These are phyloP conservation scores for Apantesis nais DNA, from an alignment of 2,888 invertebrate genomes.

Conservation along the genomic window DNA sequence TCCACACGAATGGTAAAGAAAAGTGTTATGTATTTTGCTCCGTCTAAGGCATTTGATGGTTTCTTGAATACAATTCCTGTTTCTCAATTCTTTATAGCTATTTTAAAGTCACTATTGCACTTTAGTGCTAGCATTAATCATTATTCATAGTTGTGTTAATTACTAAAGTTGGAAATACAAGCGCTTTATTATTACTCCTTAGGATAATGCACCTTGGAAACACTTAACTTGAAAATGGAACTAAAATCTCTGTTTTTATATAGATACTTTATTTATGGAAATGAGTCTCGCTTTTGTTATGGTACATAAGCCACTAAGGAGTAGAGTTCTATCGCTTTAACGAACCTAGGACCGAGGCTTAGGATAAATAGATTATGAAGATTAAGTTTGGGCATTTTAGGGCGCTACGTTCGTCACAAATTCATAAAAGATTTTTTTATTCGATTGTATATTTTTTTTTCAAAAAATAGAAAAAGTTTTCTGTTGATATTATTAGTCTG, in stretches of 20 bases:
- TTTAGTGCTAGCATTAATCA: background rate
- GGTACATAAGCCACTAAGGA: background rate
- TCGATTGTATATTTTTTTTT: background rate
- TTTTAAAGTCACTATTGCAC: background rate
- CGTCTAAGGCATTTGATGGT: background rate
- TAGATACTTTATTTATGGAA: background rate
- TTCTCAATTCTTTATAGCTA: background rate
- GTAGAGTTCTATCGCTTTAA: no score
- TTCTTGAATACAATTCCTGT: background rate
- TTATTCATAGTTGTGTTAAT: background rate
- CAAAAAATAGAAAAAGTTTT: background rate
- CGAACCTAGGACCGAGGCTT: no score
- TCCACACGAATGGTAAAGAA: slow-evolving; percentile 1
- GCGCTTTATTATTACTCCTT: background rate
- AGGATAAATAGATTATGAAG: no score
- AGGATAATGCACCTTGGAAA: background rate
- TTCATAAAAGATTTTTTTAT: background rate
- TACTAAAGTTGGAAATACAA: background rate
- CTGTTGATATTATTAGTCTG: background rate
- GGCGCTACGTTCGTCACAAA: no score
- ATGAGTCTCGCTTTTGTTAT: background rate
- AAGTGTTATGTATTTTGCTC: background rate
- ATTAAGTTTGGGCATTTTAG: no score
- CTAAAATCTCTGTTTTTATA: background rate
- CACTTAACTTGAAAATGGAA: background rate